Percentiles rank a stretch among this genome's conserved stretches.
Evolutionary conservation across 1,140 invertebrate species (phyloP).

Genomic region (Lasioglossum albipes): DNA sequence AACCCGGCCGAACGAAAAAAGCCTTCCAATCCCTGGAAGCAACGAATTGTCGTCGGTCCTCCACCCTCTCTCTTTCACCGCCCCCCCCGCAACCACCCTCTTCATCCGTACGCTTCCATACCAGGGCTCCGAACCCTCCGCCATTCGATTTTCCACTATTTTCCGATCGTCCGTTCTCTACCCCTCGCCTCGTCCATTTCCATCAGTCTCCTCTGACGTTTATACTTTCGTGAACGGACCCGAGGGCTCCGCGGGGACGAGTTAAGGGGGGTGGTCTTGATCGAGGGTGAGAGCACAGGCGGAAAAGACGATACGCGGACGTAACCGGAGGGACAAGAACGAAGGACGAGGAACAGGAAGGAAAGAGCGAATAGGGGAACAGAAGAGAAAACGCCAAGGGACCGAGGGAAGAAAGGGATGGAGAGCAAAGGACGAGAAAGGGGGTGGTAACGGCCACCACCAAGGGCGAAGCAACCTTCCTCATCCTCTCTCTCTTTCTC

Average conservation of each 20-base stretch:
- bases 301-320: conserved; percentile 32
- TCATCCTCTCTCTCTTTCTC: conserved; percentile 20
- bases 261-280: conserved; percentile 62
- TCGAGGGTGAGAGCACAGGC: conserved; percentile 53
- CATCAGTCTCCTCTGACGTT: conserved; percentile 65
- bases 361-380: conserved; percentile 31
- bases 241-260: conserved; percentile 53
- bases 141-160: conserved; percentile 68
- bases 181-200: conserved; percentile 60
- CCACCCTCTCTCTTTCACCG: no score
- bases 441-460: conserved; percentile 70
- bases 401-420: conserved; percentile 36
- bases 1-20: conserved; percentile 35
- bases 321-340: conserved; percentile 25
- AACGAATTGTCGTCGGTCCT: conserved; percentile 43
- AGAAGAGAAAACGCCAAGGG: conserved; percentile 22
- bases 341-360: conserved; percentile 5
- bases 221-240: conserved; percentile 65
- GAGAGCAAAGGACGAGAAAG: background rate
- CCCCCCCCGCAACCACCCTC: background rate
- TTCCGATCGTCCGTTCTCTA: conserved; percentile 58
- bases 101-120: background rate
- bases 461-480: conserved; percentile 59
- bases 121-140: conserved; percentile 27
- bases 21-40: conserved; percentile 51